Conservation (phyloP, 2,113 vertebrate species). For the Illadopsis cleaveri region DNA sequence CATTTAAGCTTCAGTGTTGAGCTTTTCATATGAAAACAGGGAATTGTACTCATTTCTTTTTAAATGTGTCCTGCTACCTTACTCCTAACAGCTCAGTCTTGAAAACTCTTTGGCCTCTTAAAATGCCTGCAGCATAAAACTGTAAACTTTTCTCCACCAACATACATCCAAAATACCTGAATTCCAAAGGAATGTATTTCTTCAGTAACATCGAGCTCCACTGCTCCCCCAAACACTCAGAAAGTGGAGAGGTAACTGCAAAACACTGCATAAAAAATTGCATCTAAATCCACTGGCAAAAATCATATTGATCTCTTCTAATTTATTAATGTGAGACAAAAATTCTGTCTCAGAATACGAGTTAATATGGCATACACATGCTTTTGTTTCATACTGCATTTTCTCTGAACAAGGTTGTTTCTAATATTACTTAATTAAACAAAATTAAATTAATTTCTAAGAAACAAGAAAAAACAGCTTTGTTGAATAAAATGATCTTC, state of each 20-base stretch:
- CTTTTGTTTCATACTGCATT: conserved; percentile 16
- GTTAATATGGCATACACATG: background rate
- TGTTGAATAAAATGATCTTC: conserved; percentile 72
- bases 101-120: conserved; percentile 21
- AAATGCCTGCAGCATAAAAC: background rate
- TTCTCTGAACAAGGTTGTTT: conserved; percentile 49
- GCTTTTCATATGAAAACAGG: conserved; percentile 34
- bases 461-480: conserved; percentile 62
- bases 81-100: conserved; percentile 5
- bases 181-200: background rate
- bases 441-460: conserved; percentile 71
- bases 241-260: background rate
- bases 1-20: conserved; percentile 5
- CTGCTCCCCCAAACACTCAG: background rate
- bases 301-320: background rate
- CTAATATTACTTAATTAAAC: conserved; percentile 63
- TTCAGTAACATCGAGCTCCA: background rate
- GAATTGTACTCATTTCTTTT: conserved; percentile 4
- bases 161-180: background rate
- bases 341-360: background rate
- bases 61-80: background rate
- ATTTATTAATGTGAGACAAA: background rate
- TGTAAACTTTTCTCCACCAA: background rate
- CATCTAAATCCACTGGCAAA: background rate
- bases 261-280: background rate